Percentiles rank a stretch among this genome's conserved stretches.
These are phyloP conservation scores for Nothocercus nigrocapillus DNA, from an alignment of 2,113 vertebrate genomes.

Conservation along the genomic window DNA sequence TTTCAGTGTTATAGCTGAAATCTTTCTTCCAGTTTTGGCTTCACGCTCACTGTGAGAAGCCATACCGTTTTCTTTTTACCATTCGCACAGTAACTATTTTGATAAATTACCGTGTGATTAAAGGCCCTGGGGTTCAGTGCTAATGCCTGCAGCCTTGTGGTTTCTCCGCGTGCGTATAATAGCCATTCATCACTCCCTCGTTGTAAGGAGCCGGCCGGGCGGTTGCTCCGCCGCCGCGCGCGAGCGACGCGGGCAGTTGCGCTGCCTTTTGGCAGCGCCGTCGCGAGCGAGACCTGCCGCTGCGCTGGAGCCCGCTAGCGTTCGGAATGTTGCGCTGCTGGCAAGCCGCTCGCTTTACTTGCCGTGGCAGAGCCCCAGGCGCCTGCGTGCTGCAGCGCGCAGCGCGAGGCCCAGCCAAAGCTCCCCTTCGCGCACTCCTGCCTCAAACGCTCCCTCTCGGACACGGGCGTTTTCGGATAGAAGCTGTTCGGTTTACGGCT, in stretches of 20 bases:
- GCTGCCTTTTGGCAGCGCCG: neutral
- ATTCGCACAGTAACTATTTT: conserved; percentile 4
- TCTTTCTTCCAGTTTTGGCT: neutral
- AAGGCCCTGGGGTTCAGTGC: neutral
- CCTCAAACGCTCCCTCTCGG: neutral
- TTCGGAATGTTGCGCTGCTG: conserved; percentile 40
- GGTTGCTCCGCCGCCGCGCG: neutral
- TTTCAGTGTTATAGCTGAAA: neutral
- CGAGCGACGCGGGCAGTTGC: neutral
- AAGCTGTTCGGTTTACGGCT: neutral
- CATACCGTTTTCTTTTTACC: neutral
- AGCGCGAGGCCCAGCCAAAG: neutral
- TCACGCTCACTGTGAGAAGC: neutral
- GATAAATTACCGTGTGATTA: neutral
- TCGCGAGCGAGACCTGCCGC: conserved; percentile 21
- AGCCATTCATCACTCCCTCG: neutral
- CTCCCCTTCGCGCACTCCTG: neutral
- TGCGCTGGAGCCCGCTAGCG: conserved; percentile 31
- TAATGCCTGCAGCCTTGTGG: neutral
- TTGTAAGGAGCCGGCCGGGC: neutral
- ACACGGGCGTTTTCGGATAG: neutral
- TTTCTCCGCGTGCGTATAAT: neutral
- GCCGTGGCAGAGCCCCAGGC: conserved; percentile 39
- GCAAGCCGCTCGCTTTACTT: conserved; percentile 38
- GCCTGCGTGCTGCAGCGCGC: neutral